Conservation (phyloP, 2,113 vertebrate species). For the Nannospalax galili region DNA sequence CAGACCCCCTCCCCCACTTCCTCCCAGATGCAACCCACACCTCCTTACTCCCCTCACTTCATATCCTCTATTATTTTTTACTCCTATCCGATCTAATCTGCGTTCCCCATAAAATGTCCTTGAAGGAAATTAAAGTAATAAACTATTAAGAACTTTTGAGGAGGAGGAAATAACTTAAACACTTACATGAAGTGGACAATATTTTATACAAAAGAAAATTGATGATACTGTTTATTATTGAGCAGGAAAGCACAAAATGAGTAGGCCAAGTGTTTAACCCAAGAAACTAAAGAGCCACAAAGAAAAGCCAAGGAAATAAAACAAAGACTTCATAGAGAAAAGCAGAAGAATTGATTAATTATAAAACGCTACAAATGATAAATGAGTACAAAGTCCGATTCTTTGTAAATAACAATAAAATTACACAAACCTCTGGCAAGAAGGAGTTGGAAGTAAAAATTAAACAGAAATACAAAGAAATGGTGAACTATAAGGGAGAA, state of each 20-base stretch:
- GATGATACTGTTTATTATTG: background rate
- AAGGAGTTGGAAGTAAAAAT: slow-evolving; percentile 29
- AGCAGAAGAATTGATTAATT: slow-evolving; percentile 13
- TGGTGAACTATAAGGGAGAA: background rate
- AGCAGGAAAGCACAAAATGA: slow-evolving; percentile 34
- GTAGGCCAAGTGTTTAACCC: background rate
- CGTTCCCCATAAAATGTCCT: background rate
- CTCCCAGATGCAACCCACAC: too few relatives aligned
- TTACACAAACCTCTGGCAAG: background rate
- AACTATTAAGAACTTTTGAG: slow-evolving; percentile 47
- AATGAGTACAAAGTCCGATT: background rate
- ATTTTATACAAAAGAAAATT: slow-evolving; percentile 49
- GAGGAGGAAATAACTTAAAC: slow-evolving; percentile 9
- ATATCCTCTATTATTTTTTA: too few relatives aligned
- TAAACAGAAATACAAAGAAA: background rate
- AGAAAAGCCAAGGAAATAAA: background rate
- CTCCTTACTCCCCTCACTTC: too few relatives aligned
- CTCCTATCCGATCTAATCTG: too few relatives aligned
- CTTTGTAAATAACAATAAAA: background rate
- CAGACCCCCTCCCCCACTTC: too few relatives aligned
- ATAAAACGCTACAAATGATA: background rate
- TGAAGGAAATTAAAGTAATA: slow-evolving; percentile 38
- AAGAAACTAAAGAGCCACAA: background rate
- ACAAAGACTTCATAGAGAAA: slow-evolving; percentile 3
- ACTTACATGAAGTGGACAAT: slow-evolving; percentile 31